Evolutionary conservation across 2,113 vertebrate species (phyloP).

Genomic region (Phoxinus phoxinus): DNA sequence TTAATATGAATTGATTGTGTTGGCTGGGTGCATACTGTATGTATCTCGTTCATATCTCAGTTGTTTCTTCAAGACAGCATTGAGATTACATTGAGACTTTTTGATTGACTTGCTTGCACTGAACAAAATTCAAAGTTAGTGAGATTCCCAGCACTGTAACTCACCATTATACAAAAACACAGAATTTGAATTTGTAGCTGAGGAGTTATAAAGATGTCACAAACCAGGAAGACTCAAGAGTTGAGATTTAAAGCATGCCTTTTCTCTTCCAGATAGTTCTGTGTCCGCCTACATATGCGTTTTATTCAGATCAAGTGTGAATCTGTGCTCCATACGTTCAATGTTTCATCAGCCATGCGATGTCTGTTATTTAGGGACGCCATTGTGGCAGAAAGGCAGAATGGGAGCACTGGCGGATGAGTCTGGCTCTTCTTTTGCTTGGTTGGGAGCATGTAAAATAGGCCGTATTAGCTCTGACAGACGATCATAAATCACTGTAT

Average conservation of each 20-base stretch:
- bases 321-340: background rate
- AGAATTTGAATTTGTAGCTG: background rate
- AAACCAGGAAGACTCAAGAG: background rate
- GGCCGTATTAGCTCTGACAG: slow-evolving; percentile 80
- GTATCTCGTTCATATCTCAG: background rate
- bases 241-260: background rate
- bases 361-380: slow-evolving; percentile 75
- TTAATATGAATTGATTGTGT: background rate
- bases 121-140: no score
- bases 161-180: background rate
- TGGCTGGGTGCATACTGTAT: no score
- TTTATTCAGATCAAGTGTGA: slow-evolving; percentile 19
- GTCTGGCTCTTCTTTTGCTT: slow-evolving; percentile 61
- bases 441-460: slow-evolving; percentile 76
- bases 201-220: background rate
- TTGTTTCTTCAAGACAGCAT: background rate
- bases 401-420: slow-evolving; percentile 77
- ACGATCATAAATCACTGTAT: slow-evolving; percentile 84
- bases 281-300: background rate
- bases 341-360: background rate
- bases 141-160: no score
- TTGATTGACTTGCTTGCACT: no score
- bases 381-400: slow-evolving; percentile 71
- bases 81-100: no score
- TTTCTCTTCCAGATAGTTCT: background rate